Base-by-base conservation (phyloP, 2,797 vertebrate genomes). In the Chrysocyon brachyurus region DNA sequence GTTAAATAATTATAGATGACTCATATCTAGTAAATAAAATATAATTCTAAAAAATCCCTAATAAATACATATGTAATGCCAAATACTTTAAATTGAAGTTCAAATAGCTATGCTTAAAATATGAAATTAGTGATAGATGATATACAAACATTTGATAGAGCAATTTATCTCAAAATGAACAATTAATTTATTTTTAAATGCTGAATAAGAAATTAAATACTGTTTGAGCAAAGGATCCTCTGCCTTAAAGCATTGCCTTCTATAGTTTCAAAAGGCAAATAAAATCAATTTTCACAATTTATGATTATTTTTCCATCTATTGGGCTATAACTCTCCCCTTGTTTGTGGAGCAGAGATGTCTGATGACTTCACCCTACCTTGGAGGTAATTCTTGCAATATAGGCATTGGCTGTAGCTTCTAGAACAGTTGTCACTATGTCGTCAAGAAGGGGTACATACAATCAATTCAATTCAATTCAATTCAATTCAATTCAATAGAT, bases 251-350 rank as follows among this genome's bases (percentile, higher is more conserved):
- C 49, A 64, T 46, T 91, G 59, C 33, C 54, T 91, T 90, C 17
- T 72, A n/a, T 57, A 40, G 84, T 92, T 70, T 83, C 19, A 83
- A 22, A 11, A 88, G 15, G 56, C 66, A 31, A 84, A 40, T 84
- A 90, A 87, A 91, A 82, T 75, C 66, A 95, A 82, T 46, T 73
- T 54, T 89, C 49, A 88, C 19, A 73, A 88, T 33, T 94, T 88
- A 64, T n/a, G 14, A 94, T 93, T 66, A 73, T 79, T 94, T 85
- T 72, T 11, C 2, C 33, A 77, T 49, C 59, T 90, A 6, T 54
- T 83, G 26, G 54, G 2, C 33, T 70, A 2, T 83, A 75, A 64
- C 28, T 63, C 16, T 85, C 64, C 68, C 31, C 24, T 82, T 87
- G 46, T 68, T 72, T 56, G 8, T 85, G 52, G 19, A 24, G 0